Percentiles rank a stretch among this genome's conserved stretches.
phyloP scores from a whole-genome alignment of 1,140 invertebrate genomes.

The Pomacea maculata region DNA sequence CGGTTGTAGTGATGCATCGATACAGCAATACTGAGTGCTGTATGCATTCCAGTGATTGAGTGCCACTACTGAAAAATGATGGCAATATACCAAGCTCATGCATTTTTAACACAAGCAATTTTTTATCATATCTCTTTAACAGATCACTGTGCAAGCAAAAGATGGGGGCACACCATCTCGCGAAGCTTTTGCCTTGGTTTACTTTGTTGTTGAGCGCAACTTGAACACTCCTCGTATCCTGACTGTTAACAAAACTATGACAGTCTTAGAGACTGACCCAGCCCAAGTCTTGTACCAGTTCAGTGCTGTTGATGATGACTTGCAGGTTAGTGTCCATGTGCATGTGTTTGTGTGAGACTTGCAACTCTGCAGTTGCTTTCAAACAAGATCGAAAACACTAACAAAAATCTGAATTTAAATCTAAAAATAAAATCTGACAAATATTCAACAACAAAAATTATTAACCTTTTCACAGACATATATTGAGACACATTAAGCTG shows the following conservation, averaged over 20 bases:
- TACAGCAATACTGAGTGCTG: too few species aligned
- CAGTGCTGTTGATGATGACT: conserved; percentile 75
- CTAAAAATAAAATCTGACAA: too few species aligned
- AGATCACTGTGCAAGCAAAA: conserved; percentile 43
- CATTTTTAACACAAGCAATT: not conserved
- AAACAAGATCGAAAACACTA: too few species aligned
- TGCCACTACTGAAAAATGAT: too few species aligned
- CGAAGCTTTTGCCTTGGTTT: conserved; percentile 29
- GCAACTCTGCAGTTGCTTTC: too few species aligned
- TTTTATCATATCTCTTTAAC: conserved; percentile 19
- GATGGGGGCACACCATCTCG: conserved; percentile 44
- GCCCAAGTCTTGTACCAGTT: conserved; percentile 74
- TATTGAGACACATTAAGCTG: too few species aligned
- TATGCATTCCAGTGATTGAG: too few species aligned
- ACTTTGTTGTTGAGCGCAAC: conserved; percentile 69
- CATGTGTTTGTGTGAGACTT: too few species aligned
- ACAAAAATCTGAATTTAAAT: too few species aligned
- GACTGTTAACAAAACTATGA: conserved; percentile 7
- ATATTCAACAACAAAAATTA: too few species aligned
- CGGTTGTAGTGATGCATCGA: too few species aligned
- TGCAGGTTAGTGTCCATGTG: not conserved
- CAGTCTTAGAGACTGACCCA: conserved; percentile 16
- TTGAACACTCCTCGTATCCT: conserved; percentile 80
- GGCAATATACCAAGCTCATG: not conserved
- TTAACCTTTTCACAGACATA: too few species aligned